A percentile compares a stretch with the other conserved stretches of the same genome.
These are phyloP conservation scores for Chloromyia formosa DNA, from an alignment of 2,888 invertebrate species.

Conservation along the genomic window DNA sequence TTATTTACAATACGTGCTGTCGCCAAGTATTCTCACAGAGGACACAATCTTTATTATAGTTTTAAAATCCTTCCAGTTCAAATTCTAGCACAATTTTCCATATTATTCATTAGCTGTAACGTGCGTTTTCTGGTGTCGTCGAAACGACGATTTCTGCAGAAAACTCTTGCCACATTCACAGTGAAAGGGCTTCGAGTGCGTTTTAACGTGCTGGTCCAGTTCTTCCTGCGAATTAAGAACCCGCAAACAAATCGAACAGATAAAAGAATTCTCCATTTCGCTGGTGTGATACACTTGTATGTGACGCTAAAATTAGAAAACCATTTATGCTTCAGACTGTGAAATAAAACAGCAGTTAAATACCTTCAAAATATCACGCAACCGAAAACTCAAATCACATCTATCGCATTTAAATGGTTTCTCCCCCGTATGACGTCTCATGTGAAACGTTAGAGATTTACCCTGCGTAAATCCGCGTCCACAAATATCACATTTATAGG, in stretches of 20 bases:
- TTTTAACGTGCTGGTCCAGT: constrained; percentile 40
- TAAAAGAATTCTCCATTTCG: constrained; percentile 42
- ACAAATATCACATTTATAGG: constrained; percentile 57
- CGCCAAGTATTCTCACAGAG: no score
- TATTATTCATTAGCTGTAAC: no score
- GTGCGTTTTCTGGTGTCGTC: constrained; percentile 49
- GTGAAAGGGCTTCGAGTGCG: constrained; percentile 47
- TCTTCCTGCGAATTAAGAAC: constrained; percentile 47
- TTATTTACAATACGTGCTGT: no score
- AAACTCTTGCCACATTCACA: constrained; percentile 49
- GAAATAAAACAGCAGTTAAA: no score
- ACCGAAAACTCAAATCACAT: constrained; percentile 57
- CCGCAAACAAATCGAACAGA: constrained; percentile 55
- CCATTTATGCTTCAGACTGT: no score
- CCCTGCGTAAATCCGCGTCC: constrained; percentile 58
- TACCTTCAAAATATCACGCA: constrained; percentile 59
- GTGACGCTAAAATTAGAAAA: constrained; percentile 55
- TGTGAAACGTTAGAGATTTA: constrained; percentile 58
- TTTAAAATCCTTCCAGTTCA: no score
- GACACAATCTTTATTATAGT: no score
- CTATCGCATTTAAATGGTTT: constrained; percentile 58
- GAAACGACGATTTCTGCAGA: constrained; percentile 44
- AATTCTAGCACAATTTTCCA: no score
- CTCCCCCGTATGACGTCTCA: constrained; percentile 58
- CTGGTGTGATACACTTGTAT: constrained; percentile 54